These are phyloP conservation scores for Copsychus sechellarum DNA, from an alignment of 2,113 vertebrate genomes.

Conservation along the genomic window DNA sequence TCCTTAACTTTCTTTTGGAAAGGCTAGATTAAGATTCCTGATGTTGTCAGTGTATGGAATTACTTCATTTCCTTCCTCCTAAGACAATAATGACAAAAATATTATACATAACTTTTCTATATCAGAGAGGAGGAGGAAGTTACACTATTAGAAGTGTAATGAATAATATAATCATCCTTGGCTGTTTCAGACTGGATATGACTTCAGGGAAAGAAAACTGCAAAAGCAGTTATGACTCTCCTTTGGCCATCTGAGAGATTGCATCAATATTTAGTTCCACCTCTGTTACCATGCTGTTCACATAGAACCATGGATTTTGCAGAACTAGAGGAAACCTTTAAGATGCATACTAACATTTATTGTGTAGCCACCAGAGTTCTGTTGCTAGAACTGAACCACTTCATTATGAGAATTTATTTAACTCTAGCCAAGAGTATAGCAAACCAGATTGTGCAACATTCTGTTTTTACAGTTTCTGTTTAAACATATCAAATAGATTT, in stretches of 20 bases:
- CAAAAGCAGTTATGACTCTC: conserved; percentile 6
- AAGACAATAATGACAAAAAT: conserved; percentile 36
- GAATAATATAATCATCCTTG: neutral
- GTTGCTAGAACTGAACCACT: neutral
- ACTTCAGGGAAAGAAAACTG: conserved; percentile 41
- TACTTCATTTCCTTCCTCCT: conserved; percentile 74
- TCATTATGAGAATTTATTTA: neutral
- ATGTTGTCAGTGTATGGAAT: conserved; percentile 63
- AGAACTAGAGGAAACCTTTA: neutral
- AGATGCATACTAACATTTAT: neutral
- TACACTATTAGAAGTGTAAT: conserved; percentile 24
- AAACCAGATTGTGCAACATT: conserved; percentile 36
- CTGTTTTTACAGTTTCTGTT: neutral
- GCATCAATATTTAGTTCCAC: neutral
- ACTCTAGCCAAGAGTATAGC: neutral
- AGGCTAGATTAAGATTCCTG: conserved; percentile 50
- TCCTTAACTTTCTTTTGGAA: conserved; percentile 31
- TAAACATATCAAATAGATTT: conserved; percentile 25
- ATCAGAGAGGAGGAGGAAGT: conserved; percentile 43
- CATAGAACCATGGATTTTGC: neutral
- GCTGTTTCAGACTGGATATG: conserved; percentile 21
- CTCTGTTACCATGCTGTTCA: neutral
- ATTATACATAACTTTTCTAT: conserved; percentile 9
- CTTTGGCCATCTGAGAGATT: neutral
- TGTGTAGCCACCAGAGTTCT: neutral